Base-by-base conservation (phyloP, 2,113 vertebrate species). In the Podocnemis expansa region DNA sequence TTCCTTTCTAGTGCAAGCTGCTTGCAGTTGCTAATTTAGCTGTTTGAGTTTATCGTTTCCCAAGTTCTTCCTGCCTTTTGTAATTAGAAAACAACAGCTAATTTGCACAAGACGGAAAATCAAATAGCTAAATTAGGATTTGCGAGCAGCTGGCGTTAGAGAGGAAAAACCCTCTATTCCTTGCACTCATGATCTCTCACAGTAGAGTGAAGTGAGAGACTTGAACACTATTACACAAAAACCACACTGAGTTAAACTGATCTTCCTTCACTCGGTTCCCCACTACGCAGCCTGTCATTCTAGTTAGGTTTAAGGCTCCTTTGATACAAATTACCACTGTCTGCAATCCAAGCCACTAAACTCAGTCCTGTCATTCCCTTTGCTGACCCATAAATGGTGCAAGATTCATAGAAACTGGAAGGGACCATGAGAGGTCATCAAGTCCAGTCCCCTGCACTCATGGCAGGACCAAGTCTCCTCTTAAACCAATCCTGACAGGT, bases 251-350 rank as follows among this genome's bases (percentile, higher is more conserved):
- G n/a, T 80, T 55, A n/a, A 16, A 9, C 29, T 55, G 27, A 80
- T 45, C 45, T 5, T 1, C 0, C 41, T 51, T 54, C 84, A 58
- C n/a, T 55, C 24, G 4, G 41, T 10, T 82, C 54, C 29, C 81
- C 38, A 45, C 51, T 27, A 82, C 5, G 25, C 52, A 47, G 3
- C 41, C 34, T 19, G 13, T 4, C 52, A 55, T 29, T 73, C 11
- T 14, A 54, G 16, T 54, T 52, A 80, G 21, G 34, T 16, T 22
- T 25, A 45, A 0, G 0, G 67, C 73, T 52, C 34, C 85, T 55
- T 70, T 78, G 67, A 38, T 41, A 21, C 19, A 41, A 73, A 24
- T 41, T 73, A 22, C 38, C 38, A 11, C 21, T 9, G 9, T 12
- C 38, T 41, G 24, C n/a, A 73, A 73, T 10, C 67, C 67, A 38